Percentiles rank a stretch among this genome's conserved stretches.
phyloP scores from a whole-genome alignment of 2,888 invertebrate species.

The Troides oblongomaculatus region DNA sequence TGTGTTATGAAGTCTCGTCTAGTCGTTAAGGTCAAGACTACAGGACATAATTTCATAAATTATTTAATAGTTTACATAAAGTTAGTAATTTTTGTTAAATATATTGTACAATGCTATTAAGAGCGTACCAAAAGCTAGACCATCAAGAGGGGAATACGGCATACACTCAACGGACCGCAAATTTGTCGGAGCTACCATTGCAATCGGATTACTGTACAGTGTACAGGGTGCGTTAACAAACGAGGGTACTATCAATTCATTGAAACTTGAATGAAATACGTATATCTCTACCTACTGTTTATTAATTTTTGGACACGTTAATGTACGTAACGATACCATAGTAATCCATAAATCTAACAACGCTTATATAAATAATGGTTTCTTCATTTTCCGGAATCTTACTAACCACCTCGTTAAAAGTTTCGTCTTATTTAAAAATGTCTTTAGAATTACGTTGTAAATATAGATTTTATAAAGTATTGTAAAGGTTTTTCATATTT shows the following conservation, averaged over 20 bases:
- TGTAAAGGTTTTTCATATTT: too few relatives aligned
- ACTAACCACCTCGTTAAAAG: too few relatives aligned
- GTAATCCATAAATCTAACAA: neutral
- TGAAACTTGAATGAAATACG: constrained; percentile 41
- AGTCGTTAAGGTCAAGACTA: too few relatives aligned
- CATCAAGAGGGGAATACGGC: constrained; percentile 37
- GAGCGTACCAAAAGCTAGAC: constrained; percentile 24
- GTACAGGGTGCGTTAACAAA: constrained; percentile 66
- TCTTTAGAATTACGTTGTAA: too few relatives aligned
- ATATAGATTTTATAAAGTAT: too few relatives aligned
- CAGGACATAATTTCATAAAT: too few relatives aligned
- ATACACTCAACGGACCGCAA: constrained; percentile 68
- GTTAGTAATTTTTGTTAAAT: constrained; percentile 1
- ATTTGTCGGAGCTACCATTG: constrained; percentile 73
- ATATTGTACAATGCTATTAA: constrained; percentile 28
- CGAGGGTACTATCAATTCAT: constrained; percentile 56
- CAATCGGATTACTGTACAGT: constrained; percentile 70
- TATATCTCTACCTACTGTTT: too few relatives aligned
- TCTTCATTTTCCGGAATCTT: too few relatives aligned
- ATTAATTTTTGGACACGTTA: neutral
- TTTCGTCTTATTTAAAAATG: too few relatives aligned
- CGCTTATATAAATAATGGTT: too few relatives aligned
- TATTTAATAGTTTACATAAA: neutral
- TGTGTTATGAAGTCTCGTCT: neutral
- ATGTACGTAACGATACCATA: neutral